Evolutionary conservation across 2,113 vertebrate genomes (phyloP), one percentile per base, ranked within the genome.

Genomic region (Istiophorus platypterus): DNA sequence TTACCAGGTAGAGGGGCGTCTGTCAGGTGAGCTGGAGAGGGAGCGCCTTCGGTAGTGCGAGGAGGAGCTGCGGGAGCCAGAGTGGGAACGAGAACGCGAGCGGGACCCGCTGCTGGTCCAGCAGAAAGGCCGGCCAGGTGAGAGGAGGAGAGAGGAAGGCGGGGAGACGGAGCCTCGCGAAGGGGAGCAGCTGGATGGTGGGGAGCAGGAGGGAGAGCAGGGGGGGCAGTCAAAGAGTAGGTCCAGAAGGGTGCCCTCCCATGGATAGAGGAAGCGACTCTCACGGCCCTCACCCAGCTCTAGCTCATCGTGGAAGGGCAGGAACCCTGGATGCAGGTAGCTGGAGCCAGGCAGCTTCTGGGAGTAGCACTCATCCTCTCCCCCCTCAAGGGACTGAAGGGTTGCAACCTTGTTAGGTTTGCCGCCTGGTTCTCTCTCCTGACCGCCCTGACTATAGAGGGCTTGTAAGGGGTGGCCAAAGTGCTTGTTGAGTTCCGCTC

Each of bases 401-500:
- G 77, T 63, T 56, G 58, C 63, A 67, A 78, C 61, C 80, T 87
- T 91, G 72, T 78, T 86, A 3, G 66, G 52, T 81, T 85, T 88
- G 72, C 88, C 78, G 85, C 95, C 76, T 51, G 75, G 24, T n/a
- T 84, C 89, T 88, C 58, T 91, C 74, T 89, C 78, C 74, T 86
- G 75, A 67, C 75, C 81, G 57, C 70, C 87, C 69, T 77, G 66
- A 75, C 29, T 90, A 49, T 72, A 97, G 93, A 99, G 94, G 92
- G 97, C 96, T 94, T 96, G 92, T 89, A 95, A 95, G 84, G 96
- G 97, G 93, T 95, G 95, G 85, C 98, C 98, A 95, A 99, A 99
- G 95, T 99, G 98, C 95, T 98, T 99, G 92, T 99, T 99, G 92
- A 99, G 97, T 94, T 99, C 98, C 26, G 97, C 97, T 92, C 98